Evolutionary conservation across 2,888 invertebrate genomes (phyloP), one percentile per base, ranked within the genome.

Genomic region (Latrodectus hesperus): DNA sequence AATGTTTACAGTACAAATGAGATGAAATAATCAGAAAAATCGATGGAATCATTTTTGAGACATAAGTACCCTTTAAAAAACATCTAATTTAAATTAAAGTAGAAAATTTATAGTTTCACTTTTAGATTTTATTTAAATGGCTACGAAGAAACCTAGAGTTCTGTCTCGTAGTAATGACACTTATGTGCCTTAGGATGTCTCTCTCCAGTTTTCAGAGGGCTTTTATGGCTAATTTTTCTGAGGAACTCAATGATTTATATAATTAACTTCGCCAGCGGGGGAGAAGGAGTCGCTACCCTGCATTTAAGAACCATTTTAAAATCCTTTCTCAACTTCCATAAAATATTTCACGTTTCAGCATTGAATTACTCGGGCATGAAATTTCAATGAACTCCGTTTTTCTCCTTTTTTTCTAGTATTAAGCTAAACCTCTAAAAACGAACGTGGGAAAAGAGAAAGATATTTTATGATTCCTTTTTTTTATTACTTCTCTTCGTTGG

Each of bases 311-410:
- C 70, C n/a, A 26, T 38, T 78, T 26, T 26, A 22, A 78, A 55
- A 38, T 49, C 38, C 60, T 70, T 26, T 17, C n/a, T 68, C 53
- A 38, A 17, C 22, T 80, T 72, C 51, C 17, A 64, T 49, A 49
- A 71, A 60, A 72, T 60, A 80, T 49, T 74, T 81, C 73, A 74
- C 81, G 81, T 81, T 74, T 74, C 38, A 74, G 73, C 64, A 74
- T 67, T 81, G 74, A 81, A 81, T 81, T 81, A 73, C 72, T 49
- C 53, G 16, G 17, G 53, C 74, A 74, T 81, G 74, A 81, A 81
- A 81, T 81, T 81, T 81, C 67, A 73, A 81, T 81, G 73, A 65
- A 73, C 65, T 52, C 22, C 51, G 9, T 17, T 49, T 64, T 52
- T 53, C 17, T 51, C 17, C 64, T 72, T 65, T 74, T 74, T 64